These are phyloP conservation scores for Metacarcinus magister DNA, from an alignment of 2,888 invertebrate genomes.

Conservation along the genomic window DNA sequence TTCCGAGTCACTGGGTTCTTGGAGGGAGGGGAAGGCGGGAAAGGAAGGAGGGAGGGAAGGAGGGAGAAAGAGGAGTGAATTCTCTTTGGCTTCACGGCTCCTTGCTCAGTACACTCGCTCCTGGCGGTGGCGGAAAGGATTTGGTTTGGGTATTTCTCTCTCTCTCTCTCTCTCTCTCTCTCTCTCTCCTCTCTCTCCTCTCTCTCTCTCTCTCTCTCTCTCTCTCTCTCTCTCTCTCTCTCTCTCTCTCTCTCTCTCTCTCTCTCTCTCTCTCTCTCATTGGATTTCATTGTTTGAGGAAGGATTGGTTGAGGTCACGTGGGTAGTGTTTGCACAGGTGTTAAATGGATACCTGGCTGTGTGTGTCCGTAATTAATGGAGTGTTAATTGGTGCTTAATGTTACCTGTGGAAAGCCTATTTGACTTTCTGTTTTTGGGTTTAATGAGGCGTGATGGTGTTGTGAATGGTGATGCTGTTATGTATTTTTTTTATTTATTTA, in stretches of 20 bases:
- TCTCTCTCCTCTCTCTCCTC: background rate
- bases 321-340: background rate
- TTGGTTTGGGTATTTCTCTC: background rate
- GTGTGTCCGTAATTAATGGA: background rate
- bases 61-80: background rate
- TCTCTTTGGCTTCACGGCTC: slow-evolving; percentile 3
- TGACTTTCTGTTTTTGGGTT: background rate
- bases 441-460: background rate
- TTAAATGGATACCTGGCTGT: background rate
- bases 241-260: slow-evolving; percentile 26
- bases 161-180: background rate
- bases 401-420: background rate
- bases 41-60: background rate
- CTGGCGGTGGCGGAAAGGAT: background rate
- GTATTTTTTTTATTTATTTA: background rate
- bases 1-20: slow-evolving; percentile 17
- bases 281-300: background rate
- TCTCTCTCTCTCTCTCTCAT: slow-evolving; percentile 15
- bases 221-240: slow-evolving; percentile 26
- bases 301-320: too few species aligned
- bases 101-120: background rate
- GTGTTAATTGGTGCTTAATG: background rate
- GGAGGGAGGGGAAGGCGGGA: background rate
- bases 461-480: background rate
- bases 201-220: slow-evolving; percentile 26